Evolutionary conservation across 30 jellyfish, hydroid and myxozoan species (phyloP).

Genomic region (Mastigias papua): DNA sequence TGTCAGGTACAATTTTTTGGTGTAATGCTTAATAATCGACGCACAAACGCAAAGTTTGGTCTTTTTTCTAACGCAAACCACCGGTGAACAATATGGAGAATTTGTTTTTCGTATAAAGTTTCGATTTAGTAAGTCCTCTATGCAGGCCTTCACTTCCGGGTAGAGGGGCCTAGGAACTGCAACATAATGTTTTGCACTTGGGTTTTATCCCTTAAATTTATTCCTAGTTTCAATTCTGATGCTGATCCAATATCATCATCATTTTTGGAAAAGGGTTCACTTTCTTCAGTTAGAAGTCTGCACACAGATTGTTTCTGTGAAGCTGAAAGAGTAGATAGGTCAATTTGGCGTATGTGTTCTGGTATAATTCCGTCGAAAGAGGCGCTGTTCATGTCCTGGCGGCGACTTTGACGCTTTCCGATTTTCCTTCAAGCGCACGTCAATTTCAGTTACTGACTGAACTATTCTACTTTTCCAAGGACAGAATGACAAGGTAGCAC

Average conservation of each 20-base stretch:
- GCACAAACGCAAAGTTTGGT: conserved; percentile 41
- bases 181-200: conserved; percentile 49
- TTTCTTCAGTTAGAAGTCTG: conserved; percentile 19
- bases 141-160: conserved; percentile 56
- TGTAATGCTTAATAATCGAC: conserved; percentile 42
- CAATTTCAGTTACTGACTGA: conserved; percentile 41
- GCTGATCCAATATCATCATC: conserved; percentile 37
- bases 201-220: conserved; percentile 40
- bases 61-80: conserved; percentile 62
- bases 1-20: conserved; percentile 56
- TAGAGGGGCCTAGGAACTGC: conserved; percentile 50
- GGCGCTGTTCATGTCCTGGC: background rate
- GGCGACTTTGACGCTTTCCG: conserved; percentile 8
- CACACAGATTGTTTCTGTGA: conserved; percentile 32
- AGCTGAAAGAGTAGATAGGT: conserved; percentile 13
- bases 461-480: conserved; percentile 24
- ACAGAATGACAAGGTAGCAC: conserved; percentile 26
- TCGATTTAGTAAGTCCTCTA: conserved; percentile 41
- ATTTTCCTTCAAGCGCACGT: conserved; percentile 26
- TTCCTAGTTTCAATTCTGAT: conserved; percentile 34
- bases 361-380: conserved; percentile 31
- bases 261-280: conserved; percentile 34
- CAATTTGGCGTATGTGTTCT: conserved; percentile 34
- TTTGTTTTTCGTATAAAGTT: conserved; percentile 41
- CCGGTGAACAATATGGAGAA: conserved; percentile 52